A percentile compares a stretch with the other conserved stretches of the same genome.
Evolutionary conservation across 2,888 invertebrate genomes (phyloP).

Genomic region (Corbicula japonica): DNA sequence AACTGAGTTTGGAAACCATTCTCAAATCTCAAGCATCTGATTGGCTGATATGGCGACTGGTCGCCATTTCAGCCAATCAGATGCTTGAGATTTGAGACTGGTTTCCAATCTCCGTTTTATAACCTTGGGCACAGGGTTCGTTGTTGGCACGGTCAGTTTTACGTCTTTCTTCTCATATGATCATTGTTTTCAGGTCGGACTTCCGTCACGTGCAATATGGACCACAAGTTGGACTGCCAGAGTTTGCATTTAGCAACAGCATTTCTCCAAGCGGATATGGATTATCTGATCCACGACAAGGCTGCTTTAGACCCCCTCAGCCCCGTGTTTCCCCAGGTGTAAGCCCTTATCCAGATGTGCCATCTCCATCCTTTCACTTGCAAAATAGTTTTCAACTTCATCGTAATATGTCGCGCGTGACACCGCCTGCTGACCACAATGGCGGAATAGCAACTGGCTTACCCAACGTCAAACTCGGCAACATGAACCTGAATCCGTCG

Average conservation of each 20-base stretch:
- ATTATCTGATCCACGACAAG: not conserved
- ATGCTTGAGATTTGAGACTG: no score
- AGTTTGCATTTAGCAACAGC: slow-evolving; percentile 47
- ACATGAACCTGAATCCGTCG: slow-evolving; percentile 5
- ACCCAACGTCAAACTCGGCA: slow-evolving; percentile 16
- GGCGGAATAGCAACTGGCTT: slow-evolving; percentile 10
- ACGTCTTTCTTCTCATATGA: no score
- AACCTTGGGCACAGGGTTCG: no score
- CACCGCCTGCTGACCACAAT: not conserved
- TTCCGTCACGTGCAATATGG: slow-evolving; percentile 73
- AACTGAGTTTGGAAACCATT: no score
- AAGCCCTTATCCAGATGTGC: slow-evolving; percentile 16
- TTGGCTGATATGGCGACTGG: no score
- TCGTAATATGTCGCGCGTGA: slow-evolving; percentile 4
- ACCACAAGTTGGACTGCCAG: slow-evolving; percentile 67
- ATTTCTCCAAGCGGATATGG: slow-evolving; percentile 5
- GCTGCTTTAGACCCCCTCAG: slow-evolving; percentile 35
- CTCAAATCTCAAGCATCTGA: no score
- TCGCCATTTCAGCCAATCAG: no score
- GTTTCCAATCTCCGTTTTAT: no score
- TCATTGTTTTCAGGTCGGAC: slow-evolving; percentile 66
- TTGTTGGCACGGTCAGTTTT: no score
- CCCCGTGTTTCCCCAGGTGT: slow-evolving; percentile 38
- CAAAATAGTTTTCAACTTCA: not conserved
- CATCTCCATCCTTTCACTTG: slow-evolving; percentile 8